These are phyloP conservation scores for Lithophane leautieri DNA, from an alignment of 2,888 invertebrate species.

Conservation along the genomic window DNA sequence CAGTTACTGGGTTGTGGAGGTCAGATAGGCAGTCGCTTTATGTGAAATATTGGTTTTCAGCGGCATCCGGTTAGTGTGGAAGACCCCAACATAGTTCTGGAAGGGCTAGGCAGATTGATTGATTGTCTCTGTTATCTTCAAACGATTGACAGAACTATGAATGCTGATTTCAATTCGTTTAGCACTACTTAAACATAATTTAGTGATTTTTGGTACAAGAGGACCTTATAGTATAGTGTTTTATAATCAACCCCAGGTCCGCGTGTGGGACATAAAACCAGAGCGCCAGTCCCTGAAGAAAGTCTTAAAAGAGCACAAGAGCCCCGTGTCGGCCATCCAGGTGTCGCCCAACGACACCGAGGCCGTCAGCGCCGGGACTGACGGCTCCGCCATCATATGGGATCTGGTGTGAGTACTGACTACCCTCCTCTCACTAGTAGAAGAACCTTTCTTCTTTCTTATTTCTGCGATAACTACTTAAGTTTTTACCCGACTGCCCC, in stretches of 20 bases:
- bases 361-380: conserved; percentile 96
- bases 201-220: neutral
- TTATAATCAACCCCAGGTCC: conserved; percentile 85
- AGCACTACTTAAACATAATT: neutral
- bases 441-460: neutral
- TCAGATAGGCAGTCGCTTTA: too few relatives aligned
- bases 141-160: neutral
- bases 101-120: too few relatives aligned
- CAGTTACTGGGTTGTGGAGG: too few relatives aligned
- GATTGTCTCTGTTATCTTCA: neutral
- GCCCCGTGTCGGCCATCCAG: conserved; percentile 95
- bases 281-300: conserved; percentile 92
- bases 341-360: conserved; percentile 94
- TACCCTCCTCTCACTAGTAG: neutral
- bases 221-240: neutral
- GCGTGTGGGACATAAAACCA: conserved; percentile 94
- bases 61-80: too few relatives aligned
- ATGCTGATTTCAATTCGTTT: neutral
- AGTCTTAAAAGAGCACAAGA: conserved; percentile 97
- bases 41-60: too few relatives aligned
- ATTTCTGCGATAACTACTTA: neutral
- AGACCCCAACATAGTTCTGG: too few relatives aligned
- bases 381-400: conserved; percentile 98
- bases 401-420: conserved; percentile 92
- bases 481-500: too few relatives aligned